Conservation (phyloP, 2,797 vertebrate genomes). For the Mormyrus proboscirostris region DNA sequence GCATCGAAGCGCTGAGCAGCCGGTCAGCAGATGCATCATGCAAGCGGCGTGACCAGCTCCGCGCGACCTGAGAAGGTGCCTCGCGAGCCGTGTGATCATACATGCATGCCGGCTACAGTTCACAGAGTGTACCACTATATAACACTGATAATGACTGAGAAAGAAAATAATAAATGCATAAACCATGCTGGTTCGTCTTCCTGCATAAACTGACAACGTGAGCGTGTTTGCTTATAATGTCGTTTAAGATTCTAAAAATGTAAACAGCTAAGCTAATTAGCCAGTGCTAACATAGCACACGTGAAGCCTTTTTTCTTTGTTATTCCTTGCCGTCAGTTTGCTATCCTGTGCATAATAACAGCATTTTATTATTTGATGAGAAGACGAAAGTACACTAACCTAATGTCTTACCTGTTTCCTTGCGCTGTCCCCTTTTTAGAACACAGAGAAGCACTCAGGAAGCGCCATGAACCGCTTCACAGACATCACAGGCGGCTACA, state of each 20-base stretch:
- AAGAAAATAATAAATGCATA: neutral
- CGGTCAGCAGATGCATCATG: neutral
- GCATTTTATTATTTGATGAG: neutral
- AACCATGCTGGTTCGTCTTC: neutral
- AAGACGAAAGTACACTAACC: neutral
- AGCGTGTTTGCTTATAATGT: neutral
- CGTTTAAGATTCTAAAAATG: neutral
- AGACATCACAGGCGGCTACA: constrained; percentile 41
- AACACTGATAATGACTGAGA: neutral
- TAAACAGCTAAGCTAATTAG: neutral
- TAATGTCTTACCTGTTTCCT: neutral
- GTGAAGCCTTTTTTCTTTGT: neutral
- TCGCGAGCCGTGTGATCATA: neutral
- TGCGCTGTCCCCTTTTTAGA: neutral
- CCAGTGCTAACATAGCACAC: neutral
- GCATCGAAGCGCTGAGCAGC: neutral
- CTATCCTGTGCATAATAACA: neutral
- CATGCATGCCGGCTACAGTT: neutral
- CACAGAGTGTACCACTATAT: neutral
- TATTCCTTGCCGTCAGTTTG: neutral
- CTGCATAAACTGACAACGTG: neutral
- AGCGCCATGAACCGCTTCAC: constrained; percentile 28
- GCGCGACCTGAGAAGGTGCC: neutral
- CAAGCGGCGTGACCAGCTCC: neutral
- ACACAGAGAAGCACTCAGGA: neutral